Conservation (phyloP, 1,140 invertebrate genomes). For the Rhizoglyphus robini region DNA sequence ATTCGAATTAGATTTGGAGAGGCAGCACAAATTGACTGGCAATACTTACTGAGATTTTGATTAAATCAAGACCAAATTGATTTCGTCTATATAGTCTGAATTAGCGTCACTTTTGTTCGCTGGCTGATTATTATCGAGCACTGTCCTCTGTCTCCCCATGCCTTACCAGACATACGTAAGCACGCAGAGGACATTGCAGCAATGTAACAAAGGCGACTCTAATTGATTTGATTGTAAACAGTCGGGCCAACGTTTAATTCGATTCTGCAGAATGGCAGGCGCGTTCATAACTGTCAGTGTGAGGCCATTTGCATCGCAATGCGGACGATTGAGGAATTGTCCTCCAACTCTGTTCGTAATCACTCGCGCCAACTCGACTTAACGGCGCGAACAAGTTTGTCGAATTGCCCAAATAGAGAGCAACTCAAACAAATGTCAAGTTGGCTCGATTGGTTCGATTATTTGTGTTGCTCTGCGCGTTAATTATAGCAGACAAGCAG, state of each 20-base stretch:
- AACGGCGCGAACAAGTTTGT: too few relatives aligned
- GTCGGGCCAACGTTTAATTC: not conserved
- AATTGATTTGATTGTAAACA: conserved; percentile 14
- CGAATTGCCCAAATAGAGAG: too few relatives aligned
- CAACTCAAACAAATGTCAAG: too few relatives aligned
- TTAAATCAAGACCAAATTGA: conserved; percentile 15
- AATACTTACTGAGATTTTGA: conserved; percentile 12
- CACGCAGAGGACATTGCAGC: not conserved
- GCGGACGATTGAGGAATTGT: not conserved
- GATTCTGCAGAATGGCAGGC: not conserved
- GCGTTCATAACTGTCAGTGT: not conserved
- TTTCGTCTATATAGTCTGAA: not conserved
- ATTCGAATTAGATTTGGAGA: conserved; percentile 7
- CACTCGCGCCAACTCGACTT: not conserved
- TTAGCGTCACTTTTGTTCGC: conserved; percentile 5
- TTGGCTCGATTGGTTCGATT: too few relatives aligned
- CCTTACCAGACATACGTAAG: not conserved
- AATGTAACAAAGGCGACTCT: too few relatives aligned
- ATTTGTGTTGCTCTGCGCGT: too few relatives aligned
- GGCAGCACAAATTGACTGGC: conserved; percentile 9
- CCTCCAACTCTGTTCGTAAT: not conserved
- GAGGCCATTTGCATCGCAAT: not conserved
- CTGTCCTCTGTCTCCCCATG: not conserved
- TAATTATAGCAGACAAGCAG: too few relatives aligned
- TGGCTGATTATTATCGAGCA: not conserved